These are phyloP conservation scores for Arnoldichthys spilopterus DNA, from an alignment of 2,797 vertebrate species.

Conservation along the genomic window DNA sequence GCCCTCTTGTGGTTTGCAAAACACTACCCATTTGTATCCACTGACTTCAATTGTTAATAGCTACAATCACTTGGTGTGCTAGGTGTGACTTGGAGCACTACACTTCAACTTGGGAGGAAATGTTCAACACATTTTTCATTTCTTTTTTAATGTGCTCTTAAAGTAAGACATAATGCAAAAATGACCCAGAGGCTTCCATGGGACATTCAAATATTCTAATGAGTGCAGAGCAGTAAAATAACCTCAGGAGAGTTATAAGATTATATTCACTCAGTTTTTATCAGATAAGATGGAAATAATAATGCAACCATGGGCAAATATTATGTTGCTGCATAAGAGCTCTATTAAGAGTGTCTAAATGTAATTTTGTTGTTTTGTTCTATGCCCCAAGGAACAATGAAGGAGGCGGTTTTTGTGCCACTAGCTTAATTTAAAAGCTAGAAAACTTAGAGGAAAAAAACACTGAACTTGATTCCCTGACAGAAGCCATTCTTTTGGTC, in stretches of 20 bases:
- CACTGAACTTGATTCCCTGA: background rate
- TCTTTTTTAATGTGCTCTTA: no score
- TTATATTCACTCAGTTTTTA: background rate
- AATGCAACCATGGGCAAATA: background rate
- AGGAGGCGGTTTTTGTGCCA: background rate
- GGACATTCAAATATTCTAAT: background rate
- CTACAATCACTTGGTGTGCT: background rate
- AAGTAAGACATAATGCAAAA: background rate
- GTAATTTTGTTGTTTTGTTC: background rate
- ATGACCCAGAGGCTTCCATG: background rate
- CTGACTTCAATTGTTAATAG: no score
- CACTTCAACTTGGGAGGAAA: background rate
- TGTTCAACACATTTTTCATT: no score
- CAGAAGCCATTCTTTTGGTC: no score
- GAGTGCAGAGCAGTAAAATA: background rate
- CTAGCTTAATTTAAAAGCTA: background rate
- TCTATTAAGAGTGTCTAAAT: background rate
- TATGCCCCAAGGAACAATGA: background rate
- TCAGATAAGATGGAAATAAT: background rate
- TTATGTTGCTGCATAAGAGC: background rate
- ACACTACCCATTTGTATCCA: background rate
- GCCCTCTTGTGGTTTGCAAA: constrained; percentile 44
- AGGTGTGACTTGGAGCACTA: background rate
- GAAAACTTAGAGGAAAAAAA: background rate
- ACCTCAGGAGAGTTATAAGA: background rate